Evolutionary conservation across 1,140 invertebrate species (phyloP), one percentile per base, ranked within the genome.

Genomic region (Formica exsecta): DNA sequence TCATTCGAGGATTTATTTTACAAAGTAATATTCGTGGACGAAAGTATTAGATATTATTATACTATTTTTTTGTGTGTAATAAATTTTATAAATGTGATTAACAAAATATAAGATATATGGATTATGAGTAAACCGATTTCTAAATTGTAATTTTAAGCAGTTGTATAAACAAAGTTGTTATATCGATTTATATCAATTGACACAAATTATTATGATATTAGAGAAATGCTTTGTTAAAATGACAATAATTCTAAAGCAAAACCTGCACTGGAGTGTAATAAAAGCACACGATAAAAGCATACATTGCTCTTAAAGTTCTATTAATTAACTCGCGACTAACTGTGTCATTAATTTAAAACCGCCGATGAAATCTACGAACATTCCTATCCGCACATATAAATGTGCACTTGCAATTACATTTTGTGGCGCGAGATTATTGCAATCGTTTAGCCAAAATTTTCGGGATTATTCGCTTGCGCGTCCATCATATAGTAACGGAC

Each of bases 221-320:
- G 1, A 66, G 38, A 7, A 13, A 16, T 13, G 41, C 29, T 16
- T 25, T 25, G 29, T 25, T 75, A 54, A 74, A 74, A 74, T 11
- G 38, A 19, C 25, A 41, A 57, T 76, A 62, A 44, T 76, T 65
- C 29, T 16, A 22, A 8, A 36, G 11, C 8, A 13, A 19, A 38
- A 36, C 13, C 32, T 4, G 32, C 22, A 9, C 16, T 36, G 36
- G 65, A 70, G 57, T 36, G 5, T 32, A 32, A 83, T 44, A 5
- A 51, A 51, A 51, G 16, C 48, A 19, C 25, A 36, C 3, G 66
- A 59, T 81, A 61, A 83, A 83, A 70, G 77, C 64, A 22, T 22
- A 57, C 32, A 80, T 68, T 57, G 68, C 79, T 73, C 79, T 81
- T 73, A 81, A 74, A 83, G 25, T 83, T 83, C 68, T 19, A 70